Percentiles rank a stretch among this genome's conserved stretches.
Conservation (phyloP, 2,888 invertebrate genomes). For the Zaprionus obscuricornis region DNA sequence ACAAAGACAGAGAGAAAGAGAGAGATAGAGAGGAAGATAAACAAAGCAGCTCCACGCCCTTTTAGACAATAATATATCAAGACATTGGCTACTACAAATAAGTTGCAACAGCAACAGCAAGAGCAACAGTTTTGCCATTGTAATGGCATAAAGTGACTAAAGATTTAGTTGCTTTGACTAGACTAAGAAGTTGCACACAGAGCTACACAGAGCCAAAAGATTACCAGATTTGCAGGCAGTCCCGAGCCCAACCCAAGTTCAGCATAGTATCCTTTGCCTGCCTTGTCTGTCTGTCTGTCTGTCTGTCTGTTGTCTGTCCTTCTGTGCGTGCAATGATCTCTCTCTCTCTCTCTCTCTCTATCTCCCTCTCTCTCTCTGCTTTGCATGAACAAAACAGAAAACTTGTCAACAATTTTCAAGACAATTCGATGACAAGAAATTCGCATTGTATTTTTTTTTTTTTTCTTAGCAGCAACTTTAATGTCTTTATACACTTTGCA, state of each 20-base stretch:
- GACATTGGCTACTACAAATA: constrained; percentile 71
- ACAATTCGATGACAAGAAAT: constrained; percentile 57
- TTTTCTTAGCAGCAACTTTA: constrained; percentile 27
- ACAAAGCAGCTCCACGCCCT: constrained; percentile 43
- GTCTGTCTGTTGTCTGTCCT: constrained; percentile 47
- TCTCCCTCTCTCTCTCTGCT: constrained; percentile 56
- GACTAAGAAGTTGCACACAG: constrained; percentile 14
- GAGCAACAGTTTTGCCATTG: constrained; percentile 41
- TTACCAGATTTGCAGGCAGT: constrained; percentile 36
- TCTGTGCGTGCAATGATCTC: constrained; percentile 73
- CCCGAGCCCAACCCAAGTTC: constrained; percentile 8
- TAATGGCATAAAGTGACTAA: constrained; percentile 70
- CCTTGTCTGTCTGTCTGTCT: constrained; percentile 9
- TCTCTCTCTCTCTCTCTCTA: constrained; percentile 50
- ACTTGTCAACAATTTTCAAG: constrained; percentile 67
- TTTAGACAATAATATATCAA: constrained; percentile 69
- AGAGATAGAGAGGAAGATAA: too few species aligned
- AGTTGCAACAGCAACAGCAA: constrained; percentile 45
- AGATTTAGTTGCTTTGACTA: constrained; percentile 72
- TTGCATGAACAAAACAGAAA: constrained; percentile 69
- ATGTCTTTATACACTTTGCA: constrained; percentile 53
- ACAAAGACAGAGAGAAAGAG: background rate
- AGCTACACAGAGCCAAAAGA: constrained; percentile 16
- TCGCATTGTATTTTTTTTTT: constrained; percentile 54
- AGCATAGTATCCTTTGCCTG: constrained; percentile 20